Evolutionary conservation across 2,888 invertebrate species (phyloP).

Genomic region (Taphrorychus bicolor): DNA sequence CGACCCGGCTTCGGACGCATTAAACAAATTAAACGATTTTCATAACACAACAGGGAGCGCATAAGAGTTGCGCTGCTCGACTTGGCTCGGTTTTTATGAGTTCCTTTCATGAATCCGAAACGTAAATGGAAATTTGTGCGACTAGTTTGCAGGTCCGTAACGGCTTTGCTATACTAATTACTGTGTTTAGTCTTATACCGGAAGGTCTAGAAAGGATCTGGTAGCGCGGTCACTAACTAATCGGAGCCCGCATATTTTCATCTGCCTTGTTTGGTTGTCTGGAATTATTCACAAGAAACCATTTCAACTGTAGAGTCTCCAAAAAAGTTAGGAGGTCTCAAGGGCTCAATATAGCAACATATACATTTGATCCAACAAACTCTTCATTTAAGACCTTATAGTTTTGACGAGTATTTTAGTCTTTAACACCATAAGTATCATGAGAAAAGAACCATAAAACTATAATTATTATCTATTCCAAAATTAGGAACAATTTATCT

Average conservation of each 20-base stretch:
- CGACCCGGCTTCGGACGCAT: conserved; percentile 8
- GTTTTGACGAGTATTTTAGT: too few species aligned
- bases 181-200: neutral
- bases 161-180: conserved; percentile 3
- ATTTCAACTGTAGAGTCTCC: too few species aligned
- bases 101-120: conserved; percentile 34
- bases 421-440: too few species aligned
- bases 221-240: neutral
- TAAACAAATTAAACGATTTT: conserved; percentile 37
- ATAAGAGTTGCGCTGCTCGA: conserved; percentile 13
- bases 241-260: neutral
- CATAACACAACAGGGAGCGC: conserved; percentile 31
- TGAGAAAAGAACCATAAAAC: too few species aligned
- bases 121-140: conserved; percentile 35
- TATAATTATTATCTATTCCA: too few species aligned
- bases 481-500: too few species aligned
- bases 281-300: too few species aligned
- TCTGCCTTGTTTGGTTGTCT: neutral
- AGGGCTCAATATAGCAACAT: too few species aligned
- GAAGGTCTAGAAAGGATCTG: conserved; percentile 3
- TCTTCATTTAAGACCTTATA: too few species aligned
- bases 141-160: conserved; percentile 7
- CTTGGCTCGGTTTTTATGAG: conserved; percentile 30
- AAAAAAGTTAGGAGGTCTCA: too few species aligned
- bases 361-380: too few species aligned